phyloP scores from a whole-genome alignment of 2,113 vertebrate genomes.

The Probosciger aterrimus region DNA sequence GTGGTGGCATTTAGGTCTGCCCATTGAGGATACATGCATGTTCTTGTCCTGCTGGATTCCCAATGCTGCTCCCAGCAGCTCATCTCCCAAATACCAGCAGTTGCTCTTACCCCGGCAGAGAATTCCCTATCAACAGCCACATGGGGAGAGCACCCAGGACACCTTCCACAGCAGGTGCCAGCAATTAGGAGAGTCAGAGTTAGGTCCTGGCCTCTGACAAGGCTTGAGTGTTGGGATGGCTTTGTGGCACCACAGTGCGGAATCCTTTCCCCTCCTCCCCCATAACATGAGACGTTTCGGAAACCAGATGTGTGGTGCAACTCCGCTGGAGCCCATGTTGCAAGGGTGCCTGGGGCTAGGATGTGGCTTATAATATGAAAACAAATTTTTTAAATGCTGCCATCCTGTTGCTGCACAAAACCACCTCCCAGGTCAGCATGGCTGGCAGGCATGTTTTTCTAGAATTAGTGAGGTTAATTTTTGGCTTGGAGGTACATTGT shows the following conservation, averaged over 20 bases:
- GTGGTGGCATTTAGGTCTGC: background rate
- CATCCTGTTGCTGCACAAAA: background rate
- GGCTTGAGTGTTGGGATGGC: background rate
- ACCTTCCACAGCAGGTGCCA: background rate
- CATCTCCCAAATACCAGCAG: background rate
- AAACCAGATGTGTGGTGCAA: background rate
- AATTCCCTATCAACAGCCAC: background rate
- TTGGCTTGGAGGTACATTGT: background rate
- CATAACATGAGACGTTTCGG: fast-evolving
- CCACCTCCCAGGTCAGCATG: background rate
- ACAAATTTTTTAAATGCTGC: background rate
- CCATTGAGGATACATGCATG: background rate
- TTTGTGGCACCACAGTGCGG: background rate
- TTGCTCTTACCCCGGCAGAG: background rate
- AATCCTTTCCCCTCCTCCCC: background rate
- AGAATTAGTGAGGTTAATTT: background rate
- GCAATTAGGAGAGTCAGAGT: background rate
- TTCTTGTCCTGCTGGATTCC: background rate
- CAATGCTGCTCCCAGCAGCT: background rate
- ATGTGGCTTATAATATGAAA: background rate
- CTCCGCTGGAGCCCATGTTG: fast-evolving
- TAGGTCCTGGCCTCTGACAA: background rate
- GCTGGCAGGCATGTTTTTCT: background rate
- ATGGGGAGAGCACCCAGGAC: background rate
- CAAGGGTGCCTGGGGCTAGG: background rate